phyloP scores from a whole-genome alignment of 92 coral and sea anemone species.

The Meandrina meandrites region DNA sequence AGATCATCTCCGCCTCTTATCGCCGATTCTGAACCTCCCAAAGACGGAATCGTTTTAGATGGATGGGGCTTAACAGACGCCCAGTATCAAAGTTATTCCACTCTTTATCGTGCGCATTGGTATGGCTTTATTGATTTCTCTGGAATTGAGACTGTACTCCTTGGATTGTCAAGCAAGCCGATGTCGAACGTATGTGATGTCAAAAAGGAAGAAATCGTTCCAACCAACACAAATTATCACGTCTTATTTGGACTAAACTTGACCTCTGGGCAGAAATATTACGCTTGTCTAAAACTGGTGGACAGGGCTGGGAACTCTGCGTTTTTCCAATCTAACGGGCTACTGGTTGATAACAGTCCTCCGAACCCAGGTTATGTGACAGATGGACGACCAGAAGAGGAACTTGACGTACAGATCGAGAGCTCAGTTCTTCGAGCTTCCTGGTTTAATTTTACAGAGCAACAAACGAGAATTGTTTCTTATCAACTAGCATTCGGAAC shows the following conservation, averaged over 20 bases:
- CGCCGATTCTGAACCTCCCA: constrained; percentile 83
- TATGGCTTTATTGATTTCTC: constrained; percentile 79
- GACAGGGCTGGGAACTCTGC: constrained; percentile 89
- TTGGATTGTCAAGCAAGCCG: constrained; percentile 74
- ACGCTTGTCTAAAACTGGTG: constrained; percentile 72
- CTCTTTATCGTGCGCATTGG: constrained; percentile 93
- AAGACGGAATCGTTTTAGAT: constrained; percentile 72
- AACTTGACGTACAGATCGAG: constrained; percentile 69
- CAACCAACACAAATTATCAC: constrained; percentile 56
- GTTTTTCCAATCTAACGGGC: constrained; percentile 76
- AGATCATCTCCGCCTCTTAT: constrained; percentile 75
- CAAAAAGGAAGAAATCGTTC: constrained; percentile 53
- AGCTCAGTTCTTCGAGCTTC: constrained; percentile 79
- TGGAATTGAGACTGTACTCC: constrained; percentile 64
- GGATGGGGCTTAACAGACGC: constrained; percentile 94
- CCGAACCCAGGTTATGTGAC: constrained; percentile 76
- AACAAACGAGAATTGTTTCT: constrained; percentile 73
- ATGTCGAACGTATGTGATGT: constrained; percentile 64
- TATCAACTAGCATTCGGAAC: constrained; percentile 92
- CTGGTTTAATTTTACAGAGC: constrained; percentile 85
- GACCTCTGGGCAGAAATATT: constrained; percentile 72
- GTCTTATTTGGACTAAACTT: constrained; percentile 73
- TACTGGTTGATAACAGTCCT: constrained; percentile 77
- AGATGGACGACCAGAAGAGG: constrained; percentile 71
- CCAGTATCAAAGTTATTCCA: constrained; percentile 71